phyloP scores from a whole-genome alignment of 2,797 vertebrate species.

The Chromobotia macracanthus region DNA sequence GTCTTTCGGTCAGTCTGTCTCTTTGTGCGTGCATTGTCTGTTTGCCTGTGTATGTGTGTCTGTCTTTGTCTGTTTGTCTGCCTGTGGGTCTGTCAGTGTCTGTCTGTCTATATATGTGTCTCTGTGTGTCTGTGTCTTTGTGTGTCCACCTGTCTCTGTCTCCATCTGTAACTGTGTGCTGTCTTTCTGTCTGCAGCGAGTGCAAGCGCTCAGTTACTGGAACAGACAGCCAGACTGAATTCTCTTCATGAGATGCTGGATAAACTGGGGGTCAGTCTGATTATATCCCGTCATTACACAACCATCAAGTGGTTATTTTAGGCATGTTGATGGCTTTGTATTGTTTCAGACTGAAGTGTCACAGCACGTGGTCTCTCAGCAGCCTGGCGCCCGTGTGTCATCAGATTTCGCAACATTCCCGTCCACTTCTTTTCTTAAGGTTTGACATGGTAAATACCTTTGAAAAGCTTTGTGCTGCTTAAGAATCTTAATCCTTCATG shows the following conservation, averaged over 20 bases:
- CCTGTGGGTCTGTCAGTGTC: background rate
- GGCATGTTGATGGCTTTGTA: background rate
- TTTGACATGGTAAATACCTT: constrained; percentile 59
- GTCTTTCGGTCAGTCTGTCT: background rate
- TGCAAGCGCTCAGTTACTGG: constrained; percentile 85
- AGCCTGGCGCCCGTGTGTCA: constrained; percentile 79
- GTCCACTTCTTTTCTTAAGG: constrained; percentile 84
- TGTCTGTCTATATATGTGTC: too few relatives aligned
- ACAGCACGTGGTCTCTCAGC: constrained; percentile 81
- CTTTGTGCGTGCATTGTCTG: background rate
- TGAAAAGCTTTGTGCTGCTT: background rate
- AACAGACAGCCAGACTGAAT: constrained; percentile 85
- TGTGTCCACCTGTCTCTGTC: background rate
- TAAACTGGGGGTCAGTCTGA: constrained; percentile 81
- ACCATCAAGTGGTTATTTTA: background rate
- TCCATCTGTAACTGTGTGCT: background rate
- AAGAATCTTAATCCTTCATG: background rate
- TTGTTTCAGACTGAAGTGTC: constrained; percentile 83
- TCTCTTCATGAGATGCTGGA: constrained; percentile 84
- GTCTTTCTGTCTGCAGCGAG: constrained; percentile 70
- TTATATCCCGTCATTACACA: background rate
- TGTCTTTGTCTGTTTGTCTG: background rate
- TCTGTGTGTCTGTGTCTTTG: too few relatives aligned
- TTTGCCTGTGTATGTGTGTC: background rate
- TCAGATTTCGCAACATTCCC: constrained; percentile 89